phyloP scores from a whole-genome alignment of 2,888 invertebrate species.

The Mallateleia sp. region DNA sequence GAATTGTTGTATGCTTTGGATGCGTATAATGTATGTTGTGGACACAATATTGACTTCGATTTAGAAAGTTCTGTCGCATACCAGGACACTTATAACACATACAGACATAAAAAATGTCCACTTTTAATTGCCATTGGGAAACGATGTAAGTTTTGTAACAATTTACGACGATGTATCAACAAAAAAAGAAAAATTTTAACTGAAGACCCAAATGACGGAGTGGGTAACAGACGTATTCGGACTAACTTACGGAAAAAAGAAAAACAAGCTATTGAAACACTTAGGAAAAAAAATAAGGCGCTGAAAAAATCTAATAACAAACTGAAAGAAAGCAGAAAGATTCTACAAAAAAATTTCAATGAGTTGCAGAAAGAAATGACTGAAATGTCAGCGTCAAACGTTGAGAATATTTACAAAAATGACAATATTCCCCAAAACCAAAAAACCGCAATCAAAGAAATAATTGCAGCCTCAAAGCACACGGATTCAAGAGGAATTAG shows the following conservation, averaged over 20 bases:
- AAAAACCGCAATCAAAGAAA: too few relatives aligned
- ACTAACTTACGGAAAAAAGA: background rate
- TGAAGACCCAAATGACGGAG: too few relatives aligned
- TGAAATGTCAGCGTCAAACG: background rate
- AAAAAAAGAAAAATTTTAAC: background rate
- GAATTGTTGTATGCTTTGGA: background rate
- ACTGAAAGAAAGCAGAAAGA: background rate
- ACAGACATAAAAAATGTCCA: constrained; percentile 7
- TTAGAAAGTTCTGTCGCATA: background rate
- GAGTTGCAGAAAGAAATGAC: background rate
- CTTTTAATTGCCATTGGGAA: background rate
- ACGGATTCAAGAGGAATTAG: background rate
- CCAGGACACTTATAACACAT: background rate
- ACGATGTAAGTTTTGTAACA: background rate
- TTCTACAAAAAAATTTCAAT: background rate
- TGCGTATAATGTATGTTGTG: background rate
- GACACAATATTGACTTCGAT: background rate
- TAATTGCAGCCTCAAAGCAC: background rate
- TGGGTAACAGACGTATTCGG: background rate
- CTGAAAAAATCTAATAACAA: background rate
- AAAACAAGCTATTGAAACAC: background rate
- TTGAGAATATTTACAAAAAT: background rate
- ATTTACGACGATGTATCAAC: background rate
- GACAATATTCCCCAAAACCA: background rate
- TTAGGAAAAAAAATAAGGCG: background rate